phyloP scores from a whole-genome alignment of 2,113 vertebrate species.

The Syrmaticus mikado region DNA sequence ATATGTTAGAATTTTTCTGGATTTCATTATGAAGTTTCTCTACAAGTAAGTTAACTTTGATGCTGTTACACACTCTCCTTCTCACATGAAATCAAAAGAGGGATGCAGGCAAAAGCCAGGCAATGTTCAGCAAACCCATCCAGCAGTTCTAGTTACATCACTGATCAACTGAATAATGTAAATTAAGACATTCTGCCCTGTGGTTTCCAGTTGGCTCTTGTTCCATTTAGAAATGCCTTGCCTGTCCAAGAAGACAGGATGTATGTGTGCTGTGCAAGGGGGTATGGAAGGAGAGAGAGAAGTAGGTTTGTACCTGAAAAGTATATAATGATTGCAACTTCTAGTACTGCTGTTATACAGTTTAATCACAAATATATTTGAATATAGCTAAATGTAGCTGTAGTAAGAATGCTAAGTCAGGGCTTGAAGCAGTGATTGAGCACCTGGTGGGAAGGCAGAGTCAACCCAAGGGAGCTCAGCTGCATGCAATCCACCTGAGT shows the following conservation, averaged over 20 bases:
- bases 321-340: neutral
- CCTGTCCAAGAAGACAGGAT: accelerated
- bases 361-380: neutral
- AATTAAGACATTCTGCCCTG: neutral
- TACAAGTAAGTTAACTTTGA: neutral
- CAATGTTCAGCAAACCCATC: neutral
- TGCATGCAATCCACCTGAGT: too few species aligned
- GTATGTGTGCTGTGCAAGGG: neutral
- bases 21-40: neutral
- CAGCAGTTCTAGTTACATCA: neutral
- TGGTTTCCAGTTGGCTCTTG: neutral
- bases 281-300: neutral
- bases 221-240: neutral
- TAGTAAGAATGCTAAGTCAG: neutral
- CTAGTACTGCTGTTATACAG: neutral
- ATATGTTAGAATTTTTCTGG: neutral
- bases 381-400: neutral
- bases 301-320: neutral
- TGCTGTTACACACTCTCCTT: neutral
- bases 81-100: neutral
- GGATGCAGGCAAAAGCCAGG: neutral
- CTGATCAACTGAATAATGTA: neutral
- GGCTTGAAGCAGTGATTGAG: too few species aligned
- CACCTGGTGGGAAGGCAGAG: too few species aligned
- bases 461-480: too few species aligned